Percentiles rank a stretch among this genome's conserved stretches.
Conservation (phyloP, 2,113 vertebrate genomes). For the Epinephelus lanceolatus region DNA sequence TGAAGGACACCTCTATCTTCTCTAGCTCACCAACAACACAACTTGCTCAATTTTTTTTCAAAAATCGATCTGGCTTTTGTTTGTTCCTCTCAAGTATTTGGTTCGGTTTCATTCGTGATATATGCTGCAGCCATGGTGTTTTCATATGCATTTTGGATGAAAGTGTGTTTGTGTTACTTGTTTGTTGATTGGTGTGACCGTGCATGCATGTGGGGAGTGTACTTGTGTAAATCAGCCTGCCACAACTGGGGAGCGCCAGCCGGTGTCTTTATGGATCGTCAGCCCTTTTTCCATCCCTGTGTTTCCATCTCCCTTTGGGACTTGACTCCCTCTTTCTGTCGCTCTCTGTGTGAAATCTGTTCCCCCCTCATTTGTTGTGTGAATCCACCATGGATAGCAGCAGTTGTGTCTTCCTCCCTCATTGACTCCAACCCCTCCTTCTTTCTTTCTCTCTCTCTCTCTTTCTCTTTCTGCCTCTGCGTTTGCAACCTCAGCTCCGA, state of each 20-base stretch:
- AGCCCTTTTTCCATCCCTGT: slow-evolving; percentile 42
- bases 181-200: slow-evolving; percentile 41
- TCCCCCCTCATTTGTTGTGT: slow-evolving; percentile 61
- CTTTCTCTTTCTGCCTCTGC: slow-evolving; percentile 16
- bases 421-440: slow-evolving; percentile 54
- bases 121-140: slow-evolving; percentile 51
- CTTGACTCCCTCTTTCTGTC: slow-evolving; percentile 32
- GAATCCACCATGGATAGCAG: slow-evolving; percentile 71
- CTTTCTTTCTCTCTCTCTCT: neutral
- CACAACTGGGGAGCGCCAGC: slow-evolving; percentile 47
- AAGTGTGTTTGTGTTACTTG: slow-evolving; percentile 34
- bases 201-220: slow-evolving; percentile 49
- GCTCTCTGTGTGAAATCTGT: slow-evolving; percentile 60
- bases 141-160: slow-evolving; percentile 21
- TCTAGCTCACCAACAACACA: slow-evolving; percentile 4
- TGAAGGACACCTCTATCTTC: slow-evolving; percentile 22
- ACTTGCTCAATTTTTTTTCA: neutral
- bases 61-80: slow-evolving; percentile 25
- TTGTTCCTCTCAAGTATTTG: slow-evolving; percentile 67
- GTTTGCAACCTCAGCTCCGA: slow-evolving; percentile 76
- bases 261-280: slow-evolving; percentile 58
- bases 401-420: slow-evolving; percentile 72
- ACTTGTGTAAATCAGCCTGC: slow-evolving; percentile 53
- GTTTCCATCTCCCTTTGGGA: slow-evolving; percentile 46
- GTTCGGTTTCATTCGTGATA: slow-evolving; percentile 28